A percentile compares a stretch with the other conserved stretches of the same genome.
Conservation (phyloP, 2,797 vertebrate genomes). For the Anabas testudineus region DNA sequence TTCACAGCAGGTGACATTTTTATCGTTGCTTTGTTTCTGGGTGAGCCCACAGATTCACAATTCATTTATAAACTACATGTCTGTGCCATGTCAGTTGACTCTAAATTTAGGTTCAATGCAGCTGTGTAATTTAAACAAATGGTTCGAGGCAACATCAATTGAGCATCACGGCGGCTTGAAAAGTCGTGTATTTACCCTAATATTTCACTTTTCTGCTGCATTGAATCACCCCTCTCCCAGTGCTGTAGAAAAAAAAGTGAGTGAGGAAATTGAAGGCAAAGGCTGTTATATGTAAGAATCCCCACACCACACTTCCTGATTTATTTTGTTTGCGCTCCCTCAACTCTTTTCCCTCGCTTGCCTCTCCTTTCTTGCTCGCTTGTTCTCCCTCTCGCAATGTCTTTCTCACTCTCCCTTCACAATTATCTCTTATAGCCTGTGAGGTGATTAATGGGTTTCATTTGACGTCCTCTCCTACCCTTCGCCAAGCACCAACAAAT, state of each 20-base stretch:
- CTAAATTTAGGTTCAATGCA: conserved; percentile 40
- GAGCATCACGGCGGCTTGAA: conserved; percentile 55
- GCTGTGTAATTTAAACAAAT: conserved; percentile 61
- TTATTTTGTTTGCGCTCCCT: conserved; percentile 80
- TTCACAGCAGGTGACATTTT: conserved; percentile 46
- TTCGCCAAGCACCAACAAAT: conserved; percentile 86
- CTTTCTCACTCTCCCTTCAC: conserved; percentile 83
- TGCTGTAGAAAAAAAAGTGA: conserved; percentile 45
- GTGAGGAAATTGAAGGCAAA: conserved; percentile 76
- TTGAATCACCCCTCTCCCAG: conserved; percentile 57
- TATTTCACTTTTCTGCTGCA: conserved; percentile 67
- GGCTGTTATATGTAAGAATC: conserved; percentile 77
- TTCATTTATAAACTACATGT: conserved; percentile 61
- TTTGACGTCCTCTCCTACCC: conserved; percentile 85
- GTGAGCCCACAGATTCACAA: conserved; percentile 43
- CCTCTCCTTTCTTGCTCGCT: conserved; percentile 65
- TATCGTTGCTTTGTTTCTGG: conserved; percentile 49
- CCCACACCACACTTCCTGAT: conserved; percentile 77
- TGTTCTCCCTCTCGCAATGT: conserved; percentile 64
- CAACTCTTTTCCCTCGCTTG: conserved; percentile 63
- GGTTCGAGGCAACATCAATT: conserved; percentile 23
- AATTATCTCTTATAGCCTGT: conserved; percentile 87
- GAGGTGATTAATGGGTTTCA: conserved; percentile 91
- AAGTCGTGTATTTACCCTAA: conserved; percentile 62
- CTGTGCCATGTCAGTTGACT: conserved; percentile 38